A percentile compares a stretch with the other conserved stretches of the same genome.
These are phyloP conservation scores for Callipepla californica DNA, from an alignment of 2,113 vertebrate genomes.

Conservation along the genomic window DNA sequence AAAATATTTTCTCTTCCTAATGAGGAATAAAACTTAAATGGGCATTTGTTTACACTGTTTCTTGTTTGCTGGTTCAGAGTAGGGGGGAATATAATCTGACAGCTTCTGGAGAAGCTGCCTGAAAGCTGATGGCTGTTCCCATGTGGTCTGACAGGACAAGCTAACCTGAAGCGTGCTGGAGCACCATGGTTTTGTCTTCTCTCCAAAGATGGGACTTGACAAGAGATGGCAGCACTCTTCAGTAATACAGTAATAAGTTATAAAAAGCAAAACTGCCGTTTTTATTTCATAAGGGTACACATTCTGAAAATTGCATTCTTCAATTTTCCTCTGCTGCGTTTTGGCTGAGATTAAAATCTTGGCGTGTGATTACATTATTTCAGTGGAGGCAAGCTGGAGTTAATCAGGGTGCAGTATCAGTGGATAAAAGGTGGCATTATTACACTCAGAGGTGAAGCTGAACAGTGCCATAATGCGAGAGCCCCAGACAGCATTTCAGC, in stretches of 20 bases:
- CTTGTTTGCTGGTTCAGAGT: background rate
- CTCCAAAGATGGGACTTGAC: background rate
- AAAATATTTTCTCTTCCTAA: slow-evolving; percentile 8
- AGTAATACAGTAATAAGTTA: background rate
- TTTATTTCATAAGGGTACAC: background rate
- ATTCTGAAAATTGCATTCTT: background rate
- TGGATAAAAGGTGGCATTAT: background rate
- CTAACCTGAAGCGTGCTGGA: background rate
- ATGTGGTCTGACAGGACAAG: slow-evolving; percentile 6
- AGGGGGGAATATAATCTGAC: slow-evolving; percentile 6
- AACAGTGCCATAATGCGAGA: background rate
- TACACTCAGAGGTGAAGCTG: background rate
- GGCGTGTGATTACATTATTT: background rate
- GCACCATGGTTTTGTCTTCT: background rate
- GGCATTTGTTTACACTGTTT: background rate
- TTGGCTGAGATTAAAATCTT: background rate
- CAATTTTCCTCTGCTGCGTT: background rate
- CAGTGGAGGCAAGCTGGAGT: background rate
- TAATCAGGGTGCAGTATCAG: background rate
- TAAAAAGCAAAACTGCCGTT: background rate
- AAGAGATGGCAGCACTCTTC: background rate
- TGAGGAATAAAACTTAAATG: background rate
- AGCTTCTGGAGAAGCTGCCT: slow-evolving; percentile 6
- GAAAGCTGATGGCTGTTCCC: background rate
- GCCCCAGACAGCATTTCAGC: background rate